Conservation (phyloP, 2,888 invertebrate species). For the Chymomyza caudatula region DNA sequence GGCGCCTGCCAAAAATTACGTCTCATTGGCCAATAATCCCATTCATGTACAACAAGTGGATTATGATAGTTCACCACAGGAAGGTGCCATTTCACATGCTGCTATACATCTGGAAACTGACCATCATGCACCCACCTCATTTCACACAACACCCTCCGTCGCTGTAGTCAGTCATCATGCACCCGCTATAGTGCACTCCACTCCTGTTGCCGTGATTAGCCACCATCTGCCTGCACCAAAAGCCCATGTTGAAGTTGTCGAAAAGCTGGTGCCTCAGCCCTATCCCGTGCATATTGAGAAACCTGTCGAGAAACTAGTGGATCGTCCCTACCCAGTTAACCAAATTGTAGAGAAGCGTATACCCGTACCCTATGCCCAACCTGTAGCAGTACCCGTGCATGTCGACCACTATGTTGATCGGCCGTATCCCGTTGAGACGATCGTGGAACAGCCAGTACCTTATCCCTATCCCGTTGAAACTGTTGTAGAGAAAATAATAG, state of each 20-base stretch:
- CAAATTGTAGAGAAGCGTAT: slow-evolving; percentile 79
- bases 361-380: slow-evolving; percentile 79
- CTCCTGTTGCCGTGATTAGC: background rate
- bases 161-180: background rate
- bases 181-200: background rate
- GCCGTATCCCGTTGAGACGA: slow-evolving; percentile 75
- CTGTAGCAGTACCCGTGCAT: slow-evolving; percentile 78
- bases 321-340: slow-evolving; percentile 78
- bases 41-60: slow-evolving; percentile 62
- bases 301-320: slow-evolving; percentile 76
- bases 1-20: slow-evolving; percentile 35
- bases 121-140: background rate
- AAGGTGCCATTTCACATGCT: slow-evolving; percentile 37
- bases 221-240: slow-evolving; percentile 3
- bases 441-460: slow-evolving; percentile 79
- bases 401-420: slow-evolving; percentile 81
- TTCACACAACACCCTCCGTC: background rate
- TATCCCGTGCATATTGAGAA: slow-evolving; percentile 80
- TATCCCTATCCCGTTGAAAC: slow-evolving; percentile 78
- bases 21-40: slow-evolving; percentile 62
- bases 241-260: slow-evolving; percentile 60
- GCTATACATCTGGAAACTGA: slow-evolving; percentile 28
- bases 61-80: slow-evolving; percentile 50
- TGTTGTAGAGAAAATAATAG: slow-evolving; percentile 80
- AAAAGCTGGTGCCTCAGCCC: slow-evolving; percentile 78